phyloP scores from a whole-genome alignment of 2,113 vertebrate species.

The Campylorhamphus procurvoides region DNA sequence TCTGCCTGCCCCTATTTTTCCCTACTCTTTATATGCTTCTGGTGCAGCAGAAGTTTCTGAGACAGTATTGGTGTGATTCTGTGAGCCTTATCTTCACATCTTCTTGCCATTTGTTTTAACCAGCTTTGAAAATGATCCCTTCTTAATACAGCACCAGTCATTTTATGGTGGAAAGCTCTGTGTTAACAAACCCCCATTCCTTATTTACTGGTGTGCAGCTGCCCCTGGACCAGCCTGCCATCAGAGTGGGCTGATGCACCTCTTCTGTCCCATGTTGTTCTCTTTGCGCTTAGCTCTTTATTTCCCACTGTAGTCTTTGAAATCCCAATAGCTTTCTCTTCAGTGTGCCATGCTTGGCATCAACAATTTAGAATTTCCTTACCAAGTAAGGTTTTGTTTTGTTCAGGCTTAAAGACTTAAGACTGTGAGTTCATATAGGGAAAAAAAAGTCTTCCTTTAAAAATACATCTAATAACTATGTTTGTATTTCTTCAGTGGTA shows the following conservation, averaged over 20 bases:
- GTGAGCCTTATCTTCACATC: background rate
- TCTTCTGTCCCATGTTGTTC: background rate
- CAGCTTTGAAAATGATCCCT: background rate
- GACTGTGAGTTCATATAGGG: background rate
- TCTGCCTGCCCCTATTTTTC: background rate
- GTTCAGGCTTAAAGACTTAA: background rate
- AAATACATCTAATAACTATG: conserved; percentile 3
- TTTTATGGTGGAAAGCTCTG: background rate
- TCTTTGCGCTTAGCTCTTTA: background rate
- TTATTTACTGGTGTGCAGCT: background rate
- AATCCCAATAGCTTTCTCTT: background rate
- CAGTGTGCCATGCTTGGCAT: background rate
- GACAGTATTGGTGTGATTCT: background rate
- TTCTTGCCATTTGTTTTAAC: background rate
- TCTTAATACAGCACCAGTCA: background rate
- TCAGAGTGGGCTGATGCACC: accelerated
- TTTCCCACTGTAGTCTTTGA: background rate
- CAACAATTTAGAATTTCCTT: background rate
- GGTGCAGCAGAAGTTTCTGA: background rate
- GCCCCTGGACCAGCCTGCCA: background rate
- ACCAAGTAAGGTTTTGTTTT: background rate
- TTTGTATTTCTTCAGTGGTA: background rate
- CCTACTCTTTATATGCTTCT: background rate
- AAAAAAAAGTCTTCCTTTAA: background rate
- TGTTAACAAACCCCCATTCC: background rate